Conservation (phyloP, 2,797 vertebrate species). For the Nothura maculosa region DNA sequence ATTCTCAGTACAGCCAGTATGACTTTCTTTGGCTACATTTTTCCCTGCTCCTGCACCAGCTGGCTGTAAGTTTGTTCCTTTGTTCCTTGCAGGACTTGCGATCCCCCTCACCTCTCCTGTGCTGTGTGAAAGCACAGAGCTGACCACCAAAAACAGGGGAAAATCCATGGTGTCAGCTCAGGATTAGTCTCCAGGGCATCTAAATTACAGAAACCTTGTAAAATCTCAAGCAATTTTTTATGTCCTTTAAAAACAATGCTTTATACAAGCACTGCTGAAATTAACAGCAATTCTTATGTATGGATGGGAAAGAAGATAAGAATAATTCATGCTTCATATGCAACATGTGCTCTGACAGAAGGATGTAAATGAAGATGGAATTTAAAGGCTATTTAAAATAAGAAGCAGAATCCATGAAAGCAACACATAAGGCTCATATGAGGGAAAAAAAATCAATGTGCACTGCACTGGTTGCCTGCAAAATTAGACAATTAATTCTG, state of each 20-base stretch:
- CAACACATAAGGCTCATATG: not conserved
- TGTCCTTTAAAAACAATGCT: not conserved
- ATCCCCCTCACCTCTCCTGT: not conserved
- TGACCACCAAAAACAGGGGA: not conserved
- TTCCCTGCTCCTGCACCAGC: not conserved
- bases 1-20: not conserved
- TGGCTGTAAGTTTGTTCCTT: not conserved
- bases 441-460: conserved; percentile 55
- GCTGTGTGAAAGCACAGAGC: not conserved
- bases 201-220: not conserved
- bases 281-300: not conserved
- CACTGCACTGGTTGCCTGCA: conserved; percentile 50
- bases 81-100: not conserved
- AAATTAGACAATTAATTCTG: conserved; percentile 82
- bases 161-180: not conserved
- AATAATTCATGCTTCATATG: not conserved
- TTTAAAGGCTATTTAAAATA: conserved; percentile 9
- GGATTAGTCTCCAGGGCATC: not conserved
- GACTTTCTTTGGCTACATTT: not conserved
- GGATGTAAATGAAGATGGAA: conserved; percentile 1
- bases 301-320: not conserved
- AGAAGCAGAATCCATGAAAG: conserved; percentile 24
- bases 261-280: not conserved
- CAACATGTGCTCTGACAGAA: not conserved
- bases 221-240: not conserved